Conservation (phyloP, 2,797 vertebrate species). For the Chloroceryle inda region DNA sequence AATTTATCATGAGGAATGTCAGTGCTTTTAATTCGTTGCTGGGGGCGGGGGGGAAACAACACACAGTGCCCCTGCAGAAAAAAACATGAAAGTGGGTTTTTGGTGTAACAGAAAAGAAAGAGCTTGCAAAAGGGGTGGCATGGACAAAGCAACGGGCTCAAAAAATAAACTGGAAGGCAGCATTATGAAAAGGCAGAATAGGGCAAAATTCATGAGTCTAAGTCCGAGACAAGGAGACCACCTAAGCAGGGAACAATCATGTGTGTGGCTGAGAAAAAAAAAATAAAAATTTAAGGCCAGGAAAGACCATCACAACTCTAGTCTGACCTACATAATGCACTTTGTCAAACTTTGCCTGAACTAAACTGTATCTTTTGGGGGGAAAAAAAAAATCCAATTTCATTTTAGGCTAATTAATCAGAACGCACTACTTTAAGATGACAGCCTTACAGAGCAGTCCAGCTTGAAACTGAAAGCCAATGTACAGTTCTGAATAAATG, state of each 20-base stretch:
- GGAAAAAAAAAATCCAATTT: not conserved
- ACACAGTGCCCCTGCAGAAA: not conserved
- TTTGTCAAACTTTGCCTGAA: not conserved
- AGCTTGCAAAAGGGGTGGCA: not conserved
- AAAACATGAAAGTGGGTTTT: not conserved
- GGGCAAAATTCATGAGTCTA: not conserved
- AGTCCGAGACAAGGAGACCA: not conserved
- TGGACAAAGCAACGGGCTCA: conserved; percentile 41
- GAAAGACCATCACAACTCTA: not conserved
- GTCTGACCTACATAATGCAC: not conserved
- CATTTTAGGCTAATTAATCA: not conserved
- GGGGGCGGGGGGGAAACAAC: not conserved
- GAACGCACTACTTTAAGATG: not conserved
- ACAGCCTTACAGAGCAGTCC: not conserved
- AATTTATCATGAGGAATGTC: not conserved
- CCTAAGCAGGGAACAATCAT: not conserved
- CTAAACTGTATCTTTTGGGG: not conserved
- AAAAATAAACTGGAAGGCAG: not conserved
- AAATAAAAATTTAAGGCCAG: conserved; percentile 1
- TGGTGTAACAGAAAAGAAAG: not conserved
- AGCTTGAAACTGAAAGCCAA: not conserved
- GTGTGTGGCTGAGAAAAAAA: not conserved
- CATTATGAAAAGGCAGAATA: not conserved
- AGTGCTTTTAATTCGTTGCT: not conserved
- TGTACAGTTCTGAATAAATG: not conserved